Evolutionary conservation across 2,113 vertebrate species (phyloP).

Genomic region (Scomber japonicus): DNA sequence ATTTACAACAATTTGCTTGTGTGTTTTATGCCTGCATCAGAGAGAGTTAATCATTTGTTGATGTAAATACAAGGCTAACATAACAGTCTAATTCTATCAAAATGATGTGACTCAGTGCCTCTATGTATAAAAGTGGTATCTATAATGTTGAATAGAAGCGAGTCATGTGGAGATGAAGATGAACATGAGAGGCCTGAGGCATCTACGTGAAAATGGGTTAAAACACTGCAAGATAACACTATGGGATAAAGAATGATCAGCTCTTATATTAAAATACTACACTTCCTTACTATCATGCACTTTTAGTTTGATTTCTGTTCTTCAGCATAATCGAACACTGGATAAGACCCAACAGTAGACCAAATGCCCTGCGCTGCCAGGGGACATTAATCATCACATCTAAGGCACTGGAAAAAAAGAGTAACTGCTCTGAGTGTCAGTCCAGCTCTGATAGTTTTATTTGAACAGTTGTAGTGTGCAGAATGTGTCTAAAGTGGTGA

Average conservation of each 20-base stretch:
- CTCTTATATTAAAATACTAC: slow-evolving; percentile 42
- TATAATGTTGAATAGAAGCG: slow-evolving; percentile 7
- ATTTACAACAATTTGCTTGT: background rate
- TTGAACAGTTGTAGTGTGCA: slow-evolving; percentile 9
- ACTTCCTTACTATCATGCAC: slow-evolving; percentile 44
- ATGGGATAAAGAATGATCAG: slow-evolving; percentile 34
- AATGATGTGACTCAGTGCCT: background rate
- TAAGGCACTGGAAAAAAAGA: slow-evolving; percentile 41
- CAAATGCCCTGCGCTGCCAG: slow-evolving; percentile 52
- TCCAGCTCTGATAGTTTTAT: slow-evolving; percentile 3
- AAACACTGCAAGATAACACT: slow-evolving; percentile 26
- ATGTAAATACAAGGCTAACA: slow-evolving; percentile 16
- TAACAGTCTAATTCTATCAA: slow-evolving; percentile 15
- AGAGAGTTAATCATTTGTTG: slow-evolving; percentile 5
- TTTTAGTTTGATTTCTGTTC: slow-evolving; percentile 63
- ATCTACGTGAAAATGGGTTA: slow-evolving; percentile 31
- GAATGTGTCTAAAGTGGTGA: background rate
- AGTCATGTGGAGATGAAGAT: slow-evolving; percentile 35
- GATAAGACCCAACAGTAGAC: slow-evolving; percentile 50
- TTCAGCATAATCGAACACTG: slow-evolving; percentile 53
- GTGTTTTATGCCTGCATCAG: background rate
- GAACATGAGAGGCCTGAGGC: slow-evolving; percentile 7
- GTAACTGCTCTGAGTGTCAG: slow-evolving; percentile 28
- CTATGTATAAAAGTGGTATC: background rate
- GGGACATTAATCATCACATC: slow-evolving; percentile 57